Base-by-base conservation (phyloP, 2,113 vertebrate genomes). In the Nematolebias whitei region DNA sequence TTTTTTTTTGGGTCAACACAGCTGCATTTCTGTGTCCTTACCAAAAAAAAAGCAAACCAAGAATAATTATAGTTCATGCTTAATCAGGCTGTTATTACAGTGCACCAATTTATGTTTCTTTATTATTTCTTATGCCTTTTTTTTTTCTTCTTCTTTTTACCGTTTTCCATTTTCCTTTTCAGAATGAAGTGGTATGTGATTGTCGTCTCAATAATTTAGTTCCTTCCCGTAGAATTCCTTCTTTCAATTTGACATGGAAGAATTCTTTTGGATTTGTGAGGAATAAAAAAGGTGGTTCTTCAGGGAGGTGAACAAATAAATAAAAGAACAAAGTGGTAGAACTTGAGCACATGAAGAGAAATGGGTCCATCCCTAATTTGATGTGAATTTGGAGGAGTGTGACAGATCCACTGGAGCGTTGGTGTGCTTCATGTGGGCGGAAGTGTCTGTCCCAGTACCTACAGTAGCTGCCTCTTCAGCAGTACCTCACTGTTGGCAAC, bases 161-260 rank as follows among this genome's bases (percentile, higher is more conserved):
- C 5, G 40, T 64, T 65, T 65, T 66, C 19, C 40, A 15, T 49
- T 51, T 38, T 57, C 47, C 45, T 50, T 38, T 45, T 62, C 38
- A 51, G 55, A 73, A 74, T 49, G 4, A 74, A 82, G 80, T 67
- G 76, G 79, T 48, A 59, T 40, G 47, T 63, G 54, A 58, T 53
- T 53, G 3, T 35, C 15, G n/a, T n/a, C n/a, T 82, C 74, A 74
- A 84, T 81, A 84, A 85, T 86, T 67, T 62, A 88, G 85, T 59
- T 74, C 43, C 13, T 67, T 76, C 60, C 63, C n/a, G 47, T 70
- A 22, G 64, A 40, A 68, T 62, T 53, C 48, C 18, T 47, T 41
- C 6, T 12, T 39, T 22, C 66, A 56, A 71, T 69, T 82, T 74
- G 26, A 63, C 64, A 68, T 68, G 40, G 48, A 53, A 29, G 32